A percentile compares a stretch with the other conserved stretches of the same genome.
phyloP scores from a whole-genome alignment of 2,888 invertebrate genomes.

The Torymus aiolomorphi region DNA sequence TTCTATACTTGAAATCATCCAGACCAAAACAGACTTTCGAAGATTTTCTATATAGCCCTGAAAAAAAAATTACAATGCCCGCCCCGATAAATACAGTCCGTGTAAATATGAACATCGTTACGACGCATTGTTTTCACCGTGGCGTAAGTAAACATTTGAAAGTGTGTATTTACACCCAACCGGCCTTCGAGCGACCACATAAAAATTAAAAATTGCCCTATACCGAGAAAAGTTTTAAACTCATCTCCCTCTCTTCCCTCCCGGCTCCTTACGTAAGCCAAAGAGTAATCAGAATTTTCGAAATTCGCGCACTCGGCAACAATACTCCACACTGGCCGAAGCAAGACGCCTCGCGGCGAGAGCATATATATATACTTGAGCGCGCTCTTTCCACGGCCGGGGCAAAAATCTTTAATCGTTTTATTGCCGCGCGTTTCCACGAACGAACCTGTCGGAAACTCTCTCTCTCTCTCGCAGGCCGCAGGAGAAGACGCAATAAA shows the following conservation, averaged over 20 bases:
- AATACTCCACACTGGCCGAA: background rate
- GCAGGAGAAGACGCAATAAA: slow-evolving; percentile 40
- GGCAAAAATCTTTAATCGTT: slow-evolving; percentile 49
- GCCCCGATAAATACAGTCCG: too few species aligned
- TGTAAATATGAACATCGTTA: too few species aligned
- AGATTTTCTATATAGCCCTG: too few species aligned
- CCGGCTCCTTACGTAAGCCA: slow-evolving; percentile 12
- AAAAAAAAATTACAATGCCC: too few species aligned
- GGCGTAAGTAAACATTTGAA: too few species aligned
- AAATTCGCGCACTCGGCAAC: slow-evolving; percentile 35
- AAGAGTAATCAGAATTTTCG: slow-evolving; percentile 41
- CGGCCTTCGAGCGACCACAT: background rate
- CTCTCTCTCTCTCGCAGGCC: background rate
- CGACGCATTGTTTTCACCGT: too few species aligned
- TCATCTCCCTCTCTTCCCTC: background rate
- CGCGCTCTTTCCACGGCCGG: background rate
- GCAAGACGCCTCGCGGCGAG: background rate
- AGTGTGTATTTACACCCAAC: too few species aligned
- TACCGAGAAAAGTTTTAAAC: slow-evolving; percentile 46
- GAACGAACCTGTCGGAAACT: slow-evolving; percentile 41
- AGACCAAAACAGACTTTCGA: too few species aligned
- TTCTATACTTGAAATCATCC: too few species aligned
- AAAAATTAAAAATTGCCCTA: slow-evolving; percentile 37
- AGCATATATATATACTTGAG: too few species aligned
- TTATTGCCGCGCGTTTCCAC: slow-evolving; percentile 48